Percentiles rank a stretch among this genome's conserved stretches.
Evolutionary conservation across 2,888 invertebrate species (phyloP).

Genomic region (Melolontha melolontha): DNA sequence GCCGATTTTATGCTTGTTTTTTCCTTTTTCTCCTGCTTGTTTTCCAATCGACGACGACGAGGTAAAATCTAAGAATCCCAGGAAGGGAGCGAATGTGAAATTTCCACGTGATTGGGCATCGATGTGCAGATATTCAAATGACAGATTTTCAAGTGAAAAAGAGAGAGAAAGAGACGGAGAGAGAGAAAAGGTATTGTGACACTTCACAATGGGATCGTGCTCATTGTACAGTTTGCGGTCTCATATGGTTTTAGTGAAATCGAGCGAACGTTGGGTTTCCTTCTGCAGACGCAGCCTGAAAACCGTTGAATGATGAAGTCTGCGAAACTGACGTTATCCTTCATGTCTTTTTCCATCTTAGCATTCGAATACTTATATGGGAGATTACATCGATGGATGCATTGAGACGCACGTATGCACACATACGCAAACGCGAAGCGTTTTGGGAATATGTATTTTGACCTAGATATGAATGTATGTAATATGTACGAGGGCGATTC

Average conservation of each 20-base stretch:
- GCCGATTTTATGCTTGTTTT: no score
- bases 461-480: neutral
- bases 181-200: slow-evolving; percentile 30
- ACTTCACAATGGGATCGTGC: slow-evolving; percentile 36
- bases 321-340: slow-evolving; percentile 34
- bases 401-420: no score
- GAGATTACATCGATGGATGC: no score
- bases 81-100: slow-evolving; percentile 20
- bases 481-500: neutral
- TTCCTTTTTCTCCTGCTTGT: slow-evolving; percentile 21
- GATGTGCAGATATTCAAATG: slow-evolving; percentile 37
- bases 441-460: no score
- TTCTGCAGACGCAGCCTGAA: slow-evolving; percentile 29
- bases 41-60: slow-evolving; percentile 20
- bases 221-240: slow-evolving; percentile 38
- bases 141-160: slow-evolving; percentile 6
- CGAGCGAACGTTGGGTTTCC: slow-evolving; percentile 38
- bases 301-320: slow-evolving; percentile 36
- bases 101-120: slow-evolving; percentile 45
- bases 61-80: slow-evolving; percentile 13
- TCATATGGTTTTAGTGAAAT: slow-evolving; percentile 49
- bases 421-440: no score
- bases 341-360: slow-evolving; percentile 33
- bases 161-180: no score
- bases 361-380: neutral